Conservation (phyloP, 2,113 vertebrate genomes). For the Labrus mixtus region DNA sequence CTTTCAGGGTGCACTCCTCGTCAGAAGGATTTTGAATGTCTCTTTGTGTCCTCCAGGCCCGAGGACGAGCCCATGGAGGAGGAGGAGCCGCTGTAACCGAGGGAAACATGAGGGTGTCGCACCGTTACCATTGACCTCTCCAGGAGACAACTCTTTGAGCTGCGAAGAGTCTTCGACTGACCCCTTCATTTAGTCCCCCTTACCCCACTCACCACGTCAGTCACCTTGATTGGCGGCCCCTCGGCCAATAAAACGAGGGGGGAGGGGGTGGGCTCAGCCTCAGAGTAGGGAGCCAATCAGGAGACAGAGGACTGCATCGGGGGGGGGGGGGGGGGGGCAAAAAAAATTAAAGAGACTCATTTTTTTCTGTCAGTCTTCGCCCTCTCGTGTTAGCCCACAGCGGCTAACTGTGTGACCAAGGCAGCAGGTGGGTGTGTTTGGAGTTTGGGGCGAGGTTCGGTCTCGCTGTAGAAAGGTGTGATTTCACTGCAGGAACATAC, state of each 20-base stretch:
- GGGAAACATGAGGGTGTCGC: conserved; percentile 59
- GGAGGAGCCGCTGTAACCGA: conserved; percentile 88
- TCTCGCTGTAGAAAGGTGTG: conserved; percentile 38
- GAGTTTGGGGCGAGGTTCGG: conserved; percentile 35
- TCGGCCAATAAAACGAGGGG: conserved; percentile 70
- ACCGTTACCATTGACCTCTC: conserved; percentile 71
- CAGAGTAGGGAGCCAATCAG: conserved; percentile 79
- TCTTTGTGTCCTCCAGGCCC: conserved; percentile 70
- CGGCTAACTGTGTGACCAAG: conserved; percentile 43
- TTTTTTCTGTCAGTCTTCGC: conserved; percentile 72
- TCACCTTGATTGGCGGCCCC: conserved; percentile 76
- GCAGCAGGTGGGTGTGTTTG: conserved; percentile 44
- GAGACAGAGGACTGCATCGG: conserved; percentile 76
- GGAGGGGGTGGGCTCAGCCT: conserved; percentile 77
- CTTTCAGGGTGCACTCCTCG: neutral
- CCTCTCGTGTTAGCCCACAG: conserved; percentile 48
- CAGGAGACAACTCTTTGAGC: conserved; percentile 66
- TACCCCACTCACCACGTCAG: conserved; percentile 71
- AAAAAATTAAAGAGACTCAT: conserved; percentile 52
- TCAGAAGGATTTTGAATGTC: neutral
- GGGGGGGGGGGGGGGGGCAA: conserved; percentile 30
- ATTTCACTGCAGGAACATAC: conserved; percentile 53
- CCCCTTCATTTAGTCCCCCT: conserved; percentile 79
- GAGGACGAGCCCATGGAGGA: conserved; percentile 94
- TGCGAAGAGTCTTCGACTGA: conserved; percentile 70